Evolutionary conservation across 2,113 vertebrate species (phyloP), one percentile per base, ranked within the genome.

Genomic region (Syngnathus scovelli): DNA sequence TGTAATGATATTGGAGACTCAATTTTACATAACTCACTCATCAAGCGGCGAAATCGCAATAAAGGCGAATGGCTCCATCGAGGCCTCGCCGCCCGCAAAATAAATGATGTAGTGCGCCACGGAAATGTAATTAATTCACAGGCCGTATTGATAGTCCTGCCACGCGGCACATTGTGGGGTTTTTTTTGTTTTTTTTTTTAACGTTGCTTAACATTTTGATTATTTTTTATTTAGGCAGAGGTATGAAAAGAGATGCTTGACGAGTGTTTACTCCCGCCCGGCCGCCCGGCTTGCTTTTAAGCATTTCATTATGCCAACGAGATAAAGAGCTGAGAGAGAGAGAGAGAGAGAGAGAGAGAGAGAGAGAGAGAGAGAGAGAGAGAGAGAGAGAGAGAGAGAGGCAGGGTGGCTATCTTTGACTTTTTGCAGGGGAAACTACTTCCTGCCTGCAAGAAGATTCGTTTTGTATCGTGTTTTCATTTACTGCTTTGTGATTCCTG

Each of bases 111-210:
- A 92, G 93, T 93, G 93, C 94, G 36, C 6, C 94, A 95, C 93
- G 93, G 94, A 96, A 95, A 96, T 95, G 93, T 97, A 96, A 98
- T 99, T 99, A 97, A 99, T 99, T 98, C 96, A 95, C 94, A 92
- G 93, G 93, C 93, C 93, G 92, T 98, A 97, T 99, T 98, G 96
- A 98, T 98, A 96, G 95, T 95, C 94, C 93, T 94, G 94, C 94
- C 94, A 95, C 95, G 94, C 94, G 92, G 88, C 86, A 93, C 91
- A 93, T 94, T 96, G 91, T 43, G 41, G 10, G 10, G 10, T 8
- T 43, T 8, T 43, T 11, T 11, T 41, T 95, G 95, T 97, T 16
- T 62, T 62, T 62, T 62, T 94, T 91, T 96, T 96, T 96, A 95
- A 95, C 96, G 94, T 93, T 92, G 92, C 92, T 94, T 94, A 96